Base-by-base conservation (phyloP, 2,797 vertebrate genomes). In the Scleropages formosus region DNA sequence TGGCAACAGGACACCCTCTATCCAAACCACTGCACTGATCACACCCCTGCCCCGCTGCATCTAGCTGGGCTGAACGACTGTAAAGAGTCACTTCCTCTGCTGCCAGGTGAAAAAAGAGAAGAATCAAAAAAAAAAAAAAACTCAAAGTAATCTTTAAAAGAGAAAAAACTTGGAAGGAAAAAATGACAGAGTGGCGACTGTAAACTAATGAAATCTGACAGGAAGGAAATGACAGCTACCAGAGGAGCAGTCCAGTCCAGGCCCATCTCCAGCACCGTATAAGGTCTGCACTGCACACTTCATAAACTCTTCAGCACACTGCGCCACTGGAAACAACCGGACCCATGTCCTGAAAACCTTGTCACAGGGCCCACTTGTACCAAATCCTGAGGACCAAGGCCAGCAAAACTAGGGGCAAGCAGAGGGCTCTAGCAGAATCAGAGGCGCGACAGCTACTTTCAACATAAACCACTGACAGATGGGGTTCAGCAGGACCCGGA, bases 221-320 rank as follows among this genome's bases (percentile, higher is more conserved):
- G 77, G 76, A 81, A 80, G 84, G 82, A 90, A 92, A 89, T 83
- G 61, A 84, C 84, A 89, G 86, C 86, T 82, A 85, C 77, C 80
- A 77, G 79, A 85, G 62, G 83, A 88, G 85, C 68, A 80, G 82
- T 69, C 79, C 56, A 82, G 81, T 70, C 79, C 56, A 82, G 81
- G 86, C 72, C 84, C 72, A 72, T 85, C 82, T 74, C 75, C 85
- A 88, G 85, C 82, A 88, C 85, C 83, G 89, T 90, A 89, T 87
- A 88, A 87, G 86, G 85, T 60, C 84, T 78, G 69, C 82, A 82
- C 84, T 80, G 75, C 73, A 70, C 76, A 75, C 46, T 62, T 78
- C 77, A 77, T 77, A 79, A 77, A 77, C 72, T 68, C 70, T 61
- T 62, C 53, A 70, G 77, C 69, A 73, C 47, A 59, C 31, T 68